Evolutionary conservation across 64 coral and sea anemone species (phyloP), one percentile per base, ranked within the genome.

Genomic region (Exaiptasia diaphana): DNA sequence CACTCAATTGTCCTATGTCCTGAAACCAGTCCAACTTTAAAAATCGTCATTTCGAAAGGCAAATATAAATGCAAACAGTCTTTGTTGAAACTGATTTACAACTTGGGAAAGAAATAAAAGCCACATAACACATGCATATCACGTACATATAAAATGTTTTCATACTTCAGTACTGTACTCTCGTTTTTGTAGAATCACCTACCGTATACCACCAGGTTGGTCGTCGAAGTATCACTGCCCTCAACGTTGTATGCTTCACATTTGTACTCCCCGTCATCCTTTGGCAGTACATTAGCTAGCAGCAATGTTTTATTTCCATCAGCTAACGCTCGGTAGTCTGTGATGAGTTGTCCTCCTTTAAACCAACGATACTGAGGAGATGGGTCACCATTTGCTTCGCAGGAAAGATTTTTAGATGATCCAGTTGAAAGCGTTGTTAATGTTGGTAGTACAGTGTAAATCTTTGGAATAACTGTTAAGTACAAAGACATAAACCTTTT

Each of bases 201-300:
- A 88, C 85, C 85, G 42, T 88, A 62, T 13, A 88, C 64, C 0
- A 50, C 43, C 5, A 88, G n/a, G 37, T 78, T 71, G 10, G 60
- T 68, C 4, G 42, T 56, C 10, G 50, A 41, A 17, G 64, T 15
- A 67, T 12, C 49, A 45, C 58, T 80, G 5, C 85, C 64, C 15
- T 71, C 85, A 45, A 34, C 39, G 18, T 61, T 88, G 15, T 22
- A 28, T 26, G 64, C 73, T 21, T 44, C 37, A 24, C 85, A 88
- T 14, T 30, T 78, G 41, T 88, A 80, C 3, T 9, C 20, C 18
- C 85, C 85, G 14, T 79, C 39, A 20, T 44, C 36, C 49, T 9
- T 64, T 5, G 49, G n/a, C 22, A 35, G 20, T 36, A 79, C 76
- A 20, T 62, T 62, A 2, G 6, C 41, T 43, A 79, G 57, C 24